Percentiles rank a stretch among this genome's conserved stretches.
Conservation (phyloP, 2,888 invertebrate species). For the Strigamia transsilvanica region DNA sequence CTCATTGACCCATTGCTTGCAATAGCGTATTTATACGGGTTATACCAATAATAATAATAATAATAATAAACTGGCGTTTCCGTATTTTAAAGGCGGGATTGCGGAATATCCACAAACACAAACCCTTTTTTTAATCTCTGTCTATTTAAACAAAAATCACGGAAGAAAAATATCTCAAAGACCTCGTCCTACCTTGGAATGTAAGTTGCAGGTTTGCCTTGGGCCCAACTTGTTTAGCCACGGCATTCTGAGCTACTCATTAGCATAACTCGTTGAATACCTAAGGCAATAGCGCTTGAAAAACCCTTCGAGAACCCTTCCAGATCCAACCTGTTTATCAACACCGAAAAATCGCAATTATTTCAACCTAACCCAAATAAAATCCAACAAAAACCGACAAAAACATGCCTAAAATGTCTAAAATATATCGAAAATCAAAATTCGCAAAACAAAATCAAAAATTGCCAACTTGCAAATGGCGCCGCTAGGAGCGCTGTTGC, state of each 20-base stretch:
- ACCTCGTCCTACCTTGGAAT: conserved; percentile 49
- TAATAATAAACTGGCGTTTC: neutral
- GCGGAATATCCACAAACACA: neutral
- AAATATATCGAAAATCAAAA: no score
- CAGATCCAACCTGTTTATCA: conserved; percentile 21
- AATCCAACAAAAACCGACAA: neutral
- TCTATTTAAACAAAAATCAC: conserved; percentile 21
- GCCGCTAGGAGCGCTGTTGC: neutral
- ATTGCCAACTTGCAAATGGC: neutral
- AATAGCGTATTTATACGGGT: neutral
- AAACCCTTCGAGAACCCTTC: conserved; percentile 1
- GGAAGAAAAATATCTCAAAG: conserved; percentile 39
- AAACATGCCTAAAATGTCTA: no score
- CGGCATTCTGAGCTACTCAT: conserved; percentile 31
- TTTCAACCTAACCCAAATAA: neutral
- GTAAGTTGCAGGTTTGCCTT: conserved; percentile 31
- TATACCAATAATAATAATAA: neutral
- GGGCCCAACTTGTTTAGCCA: conserved; percentile 18
- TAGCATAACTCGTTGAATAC: conserved; percentile 44
- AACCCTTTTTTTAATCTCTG: neutral
- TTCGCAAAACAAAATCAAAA: neutral
- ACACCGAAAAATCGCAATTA: neutral
- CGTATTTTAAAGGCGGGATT: neutral
- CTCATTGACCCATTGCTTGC: neutral
- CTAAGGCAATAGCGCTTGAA: conserved; percentile 11